These are phyloP conservation scores for Anarsia innoxiella DNA, from an alignment of 2,888 invertebrate species.

Conservation along the genomic window DNA sequence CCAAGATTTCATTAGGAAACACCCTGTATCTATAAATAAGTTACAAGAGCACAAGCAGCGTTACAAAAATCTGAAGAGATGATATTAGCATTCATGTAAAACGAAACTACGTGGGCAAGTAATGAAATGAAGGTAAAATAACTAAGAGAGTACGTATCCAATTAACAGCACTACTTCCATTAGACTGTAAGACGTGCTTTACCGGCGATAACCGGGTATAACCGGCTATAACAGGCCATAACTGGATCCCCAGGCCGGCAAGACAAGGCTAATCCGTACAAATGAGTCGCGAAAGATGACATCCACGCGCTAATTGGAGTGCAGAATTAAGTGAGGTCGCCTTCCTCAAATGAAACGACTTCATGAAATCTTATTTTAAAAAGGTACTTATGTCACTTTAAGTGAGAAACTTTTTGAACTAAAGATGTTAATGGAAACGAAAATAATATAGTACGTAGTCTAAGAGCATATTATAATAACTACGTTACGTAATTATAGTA, in stretches of 20 bases:
- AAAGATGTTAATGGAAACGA: too few relatives aligned
- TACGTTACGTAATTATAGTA: too few relatives aligned
- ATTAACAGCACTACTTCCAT: slow-evolving; percentile 52
- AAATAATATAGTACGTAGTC: too few relatives aligned
- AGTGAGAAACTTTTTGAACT: too few relatives aligned
- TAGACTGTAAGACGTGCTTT: slow-evolving; percentile 38
- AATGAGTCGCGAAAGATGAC: slow-evolving; percentile 56
- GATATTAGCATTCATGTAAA: too few relatives aligned
- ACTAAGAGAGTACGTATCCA: slow-evolving; percentile 37
- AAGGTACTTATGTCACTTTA: too few relatives aligned
- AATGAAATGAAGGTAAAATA: slow-evolving; percentile 32
- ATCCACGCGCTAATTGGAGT: slow-evolving; percentile 48
- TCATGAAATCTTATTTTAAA: slow-evolving; percentile 1
- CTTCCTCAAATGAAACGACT: slow-evolving; percentile 16
- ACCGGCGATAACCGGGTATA: slow-evolving; percentile 39
- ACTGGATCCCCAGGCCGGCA: slow-evolving; percentile 23
- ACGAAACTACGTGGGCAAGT: too few relatives aligned
- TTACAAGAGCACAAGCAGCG: too few relatives aligned
- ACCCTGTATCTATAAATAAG: too few relatives aligned
- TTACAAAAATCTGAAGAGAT: too few relatives aligned
- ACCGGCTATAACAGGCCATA: slow-evolving; percentile 33
- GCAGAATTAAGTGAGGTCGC: slow-evolving; percentile 32
- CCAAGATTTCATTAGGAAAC: too few relatives aligned
- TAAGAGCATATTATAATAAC: too few relatives aligned
- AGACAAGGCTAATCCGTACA: slow-evolving; percentile 31